These are phyloP conservation scores for Acridotheres tristis DNA, from an alignment of 2,797 vertebrate genomes.

Conservation along the genomic window DNA sequence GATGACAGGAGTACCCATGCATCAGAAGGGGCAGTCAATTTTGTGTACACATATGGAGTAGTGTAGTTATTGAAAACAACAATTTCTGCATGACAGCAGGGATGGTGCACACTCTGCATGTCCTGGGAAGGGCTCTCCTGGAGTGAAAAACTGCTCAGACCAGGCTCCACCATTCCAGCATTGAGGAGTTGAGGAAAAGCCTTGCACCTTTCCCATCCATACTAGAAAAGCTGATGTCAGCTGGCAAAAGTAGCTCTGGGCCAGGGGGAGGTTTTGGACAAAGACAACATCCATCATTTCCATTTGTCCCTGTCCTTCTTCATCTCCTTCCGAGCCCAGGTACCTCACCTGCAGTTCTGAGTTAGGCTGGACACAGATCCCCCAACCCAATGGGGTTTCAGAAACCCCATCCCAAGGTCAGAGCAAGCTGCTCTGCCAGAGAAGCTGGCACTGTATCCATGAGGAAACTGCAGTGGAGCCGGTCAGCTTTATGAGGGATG, in stretches of 20 bases:
- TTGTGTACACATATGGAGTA: not conserved
- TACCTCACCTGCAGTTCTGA: not conserved
- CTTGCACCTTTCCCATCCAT: not conserved
- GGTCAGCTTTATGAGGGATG: not conserved
- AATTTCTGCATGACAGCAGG: not conserved
- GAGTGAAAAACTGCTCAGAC: not conserved
- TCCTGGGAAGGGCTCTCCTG: not conserved
- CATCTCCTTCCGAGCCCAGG: fast-evolving
- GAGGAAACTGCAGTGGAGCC: not conserved
- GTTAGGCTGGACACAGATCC: not conserved
- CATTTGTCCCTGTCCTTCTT: not conserved
- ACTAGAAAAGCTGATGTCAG: not conserved
- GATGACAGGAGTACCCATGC: not conserved
- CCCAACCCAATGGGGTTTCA: not conserved
- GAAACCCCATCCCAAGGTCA: not conserved
- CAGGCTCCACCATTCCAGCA: not conserved
- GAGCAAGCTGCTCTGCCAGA: not conserved
- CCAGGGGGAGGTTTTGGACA: not conserved
- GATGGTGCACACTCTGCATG: not conserved
- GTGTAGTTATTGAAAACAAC: not conserved
- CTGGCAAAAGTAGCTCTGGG: not conserved
- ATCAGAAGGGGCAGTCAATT: not conserved
- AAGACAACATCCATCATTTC: not conserved
- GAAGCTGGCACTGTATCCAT: not conserved
- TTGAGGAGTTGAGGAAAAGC: not conserved